These are phyloP conservation scores for Geothlypis trichas DNA, from an alignment of 2,113 vertebrate species.

Conservation along the genomic window DNA sequence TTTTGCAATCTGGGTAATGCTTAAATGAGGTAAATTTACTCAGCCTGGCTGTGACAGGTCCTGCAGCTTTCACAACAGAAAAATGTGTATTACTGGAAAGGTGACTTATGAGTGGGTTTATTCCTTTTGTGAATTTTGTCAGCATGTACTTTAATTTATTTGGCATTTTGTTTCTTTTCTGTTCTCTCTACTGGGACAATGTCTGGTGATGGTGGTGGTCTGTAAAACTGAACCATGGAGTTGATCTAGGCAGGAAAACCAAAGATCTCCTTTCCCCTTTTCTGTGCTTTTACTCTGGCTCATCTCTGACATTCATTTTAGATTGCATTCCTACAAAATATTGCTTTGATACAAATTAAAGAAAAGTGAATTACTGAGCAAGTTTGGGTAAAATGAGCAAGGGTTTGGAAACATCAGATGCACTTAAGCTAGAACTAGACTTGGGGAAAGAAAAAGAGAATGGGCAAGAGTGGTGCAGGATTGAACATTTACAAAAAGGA, in stretches of 20 bases:
- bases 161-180: background rate
- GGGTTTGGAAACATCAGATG: background rate
- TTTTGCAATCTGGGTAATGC: slow-evolving; percentile 17
- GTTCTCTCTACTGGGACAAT: background rate
- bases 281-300: background rate
- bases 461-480: background rate
- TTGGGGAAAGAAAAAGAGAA: background rate
- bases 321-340: background rate
- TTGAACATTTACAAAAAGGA: background rate
- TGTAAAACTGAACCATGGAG: background rate
- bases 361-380: background rate
- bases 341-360: background rate
- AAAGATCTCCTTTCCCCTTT: background rate
- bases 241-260: background rate
- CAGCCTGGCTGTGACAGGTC: background rate
- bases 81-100: background rate
- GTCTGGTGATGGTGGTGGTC: background rate
- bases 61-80: background rate
- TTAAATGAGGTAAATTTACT: background rate
- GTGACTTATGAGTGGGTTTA: background rate
- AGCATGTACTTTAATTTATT: background rate
- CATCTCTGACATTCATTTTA: background rate
- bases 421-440: background rate
- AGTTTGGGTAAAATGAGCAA: background rate
- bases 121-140: background rate